Percentiles rank a stretch among this genome's conserved stretches.
phyloP scores from a whole-genome alignment of 2,797 vertebrate genomes.

The Psittacula derbiana region DNA sequence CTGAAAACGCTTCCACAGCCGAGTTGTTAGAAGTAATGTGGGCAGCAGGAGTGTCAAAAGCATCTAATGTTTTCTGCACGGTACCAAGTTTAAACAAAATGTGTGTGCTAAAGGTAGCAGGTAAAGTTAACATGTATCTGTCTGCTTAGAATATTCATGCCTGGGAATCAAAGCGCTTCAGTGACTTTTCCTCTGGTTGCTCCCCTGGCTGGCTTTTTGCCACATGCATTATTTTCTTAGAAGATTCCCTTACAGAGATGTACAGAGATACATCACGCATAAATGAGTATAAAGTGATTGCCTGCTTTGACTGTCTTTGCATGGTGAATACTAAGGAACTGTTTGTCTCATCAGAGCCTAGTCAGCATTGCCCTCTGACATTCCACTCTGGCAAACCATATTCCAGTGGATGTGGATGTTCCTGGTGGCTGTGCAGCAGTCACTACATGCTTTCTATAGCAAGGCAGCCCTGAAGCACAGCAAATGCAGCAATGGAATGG shows the following conservation, averaged over 20 bases:
- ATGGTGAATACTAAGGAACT: background rate
- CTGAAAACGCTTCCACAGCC: slow-evolving; percentile 56
- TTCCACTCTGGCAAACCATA: background rate
- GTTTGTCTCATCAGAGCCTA: background rate
- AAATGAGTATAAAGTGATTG: background rate
- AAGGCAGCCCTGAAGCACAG: too few species aligned
- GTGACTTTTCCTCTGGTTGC: slow-evolving; percentile 37
- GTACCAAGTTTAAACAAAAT: slow-evolving; percentile 63
- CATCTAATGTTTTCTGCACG: slow-evolving; percentile 55
- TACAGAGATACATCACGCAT: background rate
- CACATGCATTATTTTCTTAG: slow-evolving; percentile 61
- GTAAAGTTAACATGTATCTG: slow-evolving; percentile 60
- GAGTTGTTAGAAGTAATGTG: slow-evolving; percentile 69
- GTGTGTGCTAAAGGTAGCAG: slow-evolving; percentile 12
- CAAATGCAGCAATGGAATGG: background rate
- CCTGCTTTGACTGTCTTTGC: background rate
- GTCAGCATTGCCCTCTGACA: rapidly evolving
- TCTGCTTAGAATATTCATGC: slow-evolving; percentile 51
- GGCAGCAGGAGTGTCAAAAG: slow-evolving; percentile 69
- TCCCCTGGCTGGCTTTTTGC: slow-evolving; percentile 63
- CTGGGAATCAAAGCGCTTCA: slow-evolving; percentile 55
- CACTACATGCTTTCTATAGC: background rate
- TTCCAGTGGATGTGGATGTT: background rate
- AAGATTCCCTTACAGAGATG: slow-evolving; percentile 35
- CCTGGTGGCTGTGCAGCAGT: background rate